phyloP scores from a whole-genome alignment of 2,113 vertebrate species.

The Eudorcas thomsonii region DNA sequence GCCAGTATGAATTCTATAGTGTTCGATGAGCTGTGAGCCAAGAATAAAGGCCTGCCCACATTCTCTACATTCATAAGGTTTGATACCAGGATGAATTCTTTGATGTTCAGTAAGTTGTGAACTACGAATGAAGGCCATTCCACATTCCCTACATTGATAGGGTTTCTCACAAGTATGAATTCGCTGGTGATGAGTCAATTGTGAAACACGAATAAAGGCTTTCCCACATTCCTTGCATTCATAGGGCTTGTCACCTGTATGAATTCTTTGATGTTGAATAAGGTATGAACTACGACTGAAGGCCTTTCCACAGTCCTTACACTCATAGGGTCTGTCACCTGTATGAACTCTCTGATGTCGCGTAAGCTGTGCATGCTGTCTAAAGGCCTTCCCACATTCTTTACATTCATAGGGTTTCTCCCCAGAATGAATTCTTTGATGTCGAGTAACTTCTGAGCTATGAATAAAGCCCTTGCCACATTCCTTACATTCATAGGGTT shows the following conservation, averaged over 20 bases:
- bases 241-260: conserved; percentile 72
- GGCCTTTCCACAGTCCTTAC: conserved; percentile 70
- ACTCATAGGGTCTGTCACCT: conserved; percentile 65
- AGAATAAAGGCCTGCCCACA: conserved; percentile 78
- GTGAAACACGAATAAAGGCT: conserved; percentile 66
- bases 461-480: conserved; percentile 76
- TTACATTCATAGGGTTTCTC: conserved; percentile 72
- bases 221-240: conserved; percentile 72
- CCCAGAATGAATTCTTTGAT: conserved; percentile 71
- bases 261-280: conserved; percentile 71
- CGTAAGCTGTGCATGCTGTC: conserved; percentile 58
- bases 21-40: conserved; percentile 76
- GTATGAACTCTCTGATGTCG: conserved; percentile 68
- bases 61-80: conserved; percentile 71
- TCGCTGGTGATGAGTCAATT: conserved; percentile 65
- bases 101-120: conserved; percentile 75
- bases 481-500: conserved; percentile 72
- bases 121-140: conserved; percentile 68
- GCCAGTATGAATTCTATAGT: conserved; percentile 83
- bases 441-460: conserved; percentile 69
- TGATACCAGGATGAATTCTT: conserved; percentile 75
- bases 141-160: conserved; percentile 68
- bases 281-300: conserved; percentile 73
- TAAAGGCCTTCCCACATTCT: conserved; percentile 67
- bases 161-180: conserved; percentile 71